Conservation (phyloP, 2,888 invertebrate species). For the Crossocerus cetratus region DNA sequence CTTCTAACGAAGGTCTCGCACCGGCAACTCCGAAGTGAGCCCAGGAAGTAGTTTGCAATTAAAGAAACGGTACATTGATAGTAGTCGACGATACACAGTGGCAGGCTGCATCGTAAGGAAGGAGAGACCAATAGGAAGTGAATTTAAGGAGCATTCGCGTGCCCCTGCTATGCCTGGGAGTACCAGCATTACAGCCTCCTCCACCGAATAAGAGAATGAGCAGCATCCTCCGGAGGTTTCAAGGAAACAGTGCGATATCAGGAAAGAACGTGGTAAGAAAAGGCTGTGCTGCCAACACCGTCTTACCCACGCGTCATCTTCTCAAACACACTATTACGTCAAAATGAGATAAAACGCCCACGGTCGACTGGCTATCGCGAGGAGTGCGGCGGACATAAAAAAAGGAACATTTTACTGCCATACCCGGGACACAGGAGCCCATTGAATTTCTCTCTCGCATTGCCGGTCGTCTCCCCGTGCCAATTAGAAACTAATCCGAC, state of each 20-base stretch:
- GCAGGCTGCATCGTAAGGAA: background rate
- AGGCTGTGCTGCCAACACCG: no score
- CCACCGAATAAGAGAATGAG: no score
- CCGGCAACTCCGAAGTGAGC: constrained; percentile 15
- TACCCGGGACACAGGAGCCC: constrained; percentile 22
- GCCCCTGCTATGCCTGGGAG: background rate
- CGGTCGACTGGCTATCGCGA: no score
- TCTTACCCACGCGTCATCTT: no score
- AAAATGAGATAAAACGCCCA: no score
- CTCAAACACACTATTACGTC: no score
- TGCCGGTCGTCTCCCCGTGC: constrained; percentile 34
- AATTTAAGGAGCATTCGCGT: background rate
- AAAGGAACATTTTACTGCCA: constrained; percentile 13
- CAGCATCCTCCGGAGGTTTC: no score
- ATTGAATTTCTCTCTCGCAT: constrained; percentile 32
- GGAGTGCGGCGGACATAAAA: no score
- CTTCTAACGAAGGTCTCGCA: constrained; percentile 10
- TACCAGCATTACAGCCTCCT: no score
- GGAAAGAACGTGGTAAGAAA: no score
- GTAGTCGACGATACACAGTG: constrained; percentile 35
- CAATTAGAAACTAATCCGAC: constrained; percentile 34
- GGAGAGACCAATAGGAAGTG: background rate
- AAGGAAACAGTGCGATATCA: no score
- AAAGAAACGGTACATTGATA: constrained; percentile 66
- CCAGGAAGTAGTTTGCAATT: constrained; percentile 61